phyloP scores from a whole-genome alignment of 2,888 invertebrate species.

The Erannis defoliaria region DNA sequence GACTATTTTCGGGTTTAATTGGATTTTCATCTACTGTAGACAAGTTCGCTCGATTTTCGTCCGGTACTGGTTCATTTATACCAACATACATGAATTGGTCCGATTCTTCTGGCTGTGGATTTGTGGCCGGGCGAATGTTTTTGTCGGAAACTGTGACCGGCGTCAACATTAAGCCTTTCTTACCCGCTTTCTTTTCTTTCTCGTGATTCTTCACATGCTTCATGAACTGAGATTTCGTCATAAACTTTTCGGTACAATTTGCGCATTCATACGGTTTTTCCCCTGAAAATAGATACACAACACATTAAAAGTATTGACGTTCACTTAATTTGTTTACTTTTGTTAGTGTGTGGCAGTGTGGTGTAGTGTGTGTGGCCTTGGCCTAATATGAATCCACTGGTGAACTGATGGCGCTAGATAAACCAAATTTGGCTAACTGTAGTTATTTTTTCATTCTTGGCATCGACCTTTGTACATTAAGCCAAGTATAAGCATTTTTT shows the following conservation, averaged over 20 bases:
- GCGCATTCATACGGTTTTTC: slow-evolving; percentile 77
- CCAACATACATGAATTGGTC: slow-evolving; percentile 12
- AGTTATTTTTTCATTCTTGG: too few relatives aligned
- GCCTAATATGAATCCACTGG: too few relatives aligned
- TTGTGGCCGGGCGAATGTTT: background rate
- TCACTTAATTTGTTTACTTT: too few relatives aligned
- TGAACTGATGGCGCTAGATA: too few relatives aligned
- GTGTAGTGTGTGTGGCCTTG: too few relatives aligned
- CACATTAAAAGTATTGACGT: too few relatives aligned
- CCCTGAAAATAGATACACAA: slow-evolving; percentile 54
- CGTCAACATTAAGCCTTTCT: slow-evolving; percentile 47
- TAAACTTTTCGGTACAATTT: slow-evolving; percentile 63
- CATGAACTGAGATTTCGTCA: slow-evolving; percentile 67
- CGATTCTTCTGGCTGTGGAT: slow-evolving; percentile 27
- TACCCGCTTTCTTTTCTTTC: slow-evolving; percentile 51
- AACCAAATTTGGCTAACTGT: too few relatives aligned
- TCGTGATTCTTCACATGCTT: slow-evolving; percentile 69
- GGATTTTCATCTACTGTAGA: slow-evolving; percentile 54
- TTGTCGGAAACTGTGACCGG: slow-evolving; percentile 26
- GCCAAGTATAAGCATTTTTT: too few relatives aligned
- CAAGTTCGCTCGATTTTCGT: slow-evolving; percentile 42
- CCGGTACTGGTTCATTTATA: slow-evolving; percentile 4
- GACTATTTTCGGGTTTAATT: slow-evolving; percentile 47
- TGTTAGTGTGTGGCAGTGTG: too few relatives aligned
- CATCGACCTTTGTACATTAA: too few relatives aligned